phyloP scores from a whole-genome alignment of 2,888 invertebrate genomes.

The Thera obeliscata region DNA sequence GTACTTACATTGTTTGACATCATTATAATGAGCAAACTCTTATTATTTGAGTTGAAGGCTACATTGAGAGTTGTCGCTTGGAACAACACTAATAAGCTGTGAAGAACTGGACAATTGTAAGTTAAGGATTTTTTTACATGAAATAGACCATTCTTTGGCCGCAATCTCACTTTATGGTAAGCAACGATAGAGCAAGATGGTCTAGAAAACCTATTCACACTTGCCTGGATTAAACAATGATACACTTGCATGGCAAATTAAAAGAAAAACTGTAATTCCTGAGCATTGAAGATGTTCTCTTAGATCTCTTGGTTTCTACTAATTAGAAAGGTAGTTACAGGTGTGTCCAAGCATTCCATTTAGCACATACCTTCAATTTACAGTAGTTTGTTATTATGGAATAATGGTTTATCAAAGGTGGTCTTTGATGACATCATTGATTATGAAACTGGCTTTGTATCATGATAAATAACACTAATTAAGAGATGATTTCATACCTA shows the following conservation, averaged over 20 bases:
- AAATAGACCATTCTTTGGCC: no score
- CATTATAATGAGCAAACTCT: constrained; percentile 98
- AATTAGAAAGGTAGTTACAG: no score
- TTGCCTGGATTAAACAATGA: neutral
- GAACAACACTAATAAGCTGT: constrained; percentile 94
- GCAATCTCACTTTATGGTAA: no score
- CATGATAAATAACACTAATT: constrained; percentile 3
- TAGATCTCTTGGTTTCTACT: no score
- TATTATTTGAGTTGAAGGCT: constrained; percentile 99
- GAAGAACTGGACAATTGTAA: constrained; percentile 85
- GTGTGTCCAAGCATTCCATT: no score
- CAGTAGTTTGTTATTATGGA: no score
- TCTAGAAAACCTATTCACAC: neutral
- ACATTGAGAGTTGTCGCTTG: constrained; percentile 99
- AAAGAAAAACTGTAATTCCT: neutral
- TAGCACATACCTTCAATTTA: no score
- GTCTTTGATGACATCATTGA: constrained; percentile 13
- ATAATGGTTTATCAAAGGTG: constrained; percentile 4
- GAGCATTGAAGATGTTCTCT: neutral
- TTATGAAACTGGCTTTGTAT: constrained; percentile 3
- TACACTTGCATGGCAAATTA: neutral
- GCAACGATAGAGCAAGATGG: no score
- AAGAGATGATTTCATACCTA: constrained; percentile 9
- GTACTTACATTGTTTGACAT: constrained; percentile 98
- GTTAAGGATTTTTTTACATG: constrained; percentile 11